Conservation (phyloP, 2,888 invertebrate species). For the Vandiemenella viatica region DNA sequence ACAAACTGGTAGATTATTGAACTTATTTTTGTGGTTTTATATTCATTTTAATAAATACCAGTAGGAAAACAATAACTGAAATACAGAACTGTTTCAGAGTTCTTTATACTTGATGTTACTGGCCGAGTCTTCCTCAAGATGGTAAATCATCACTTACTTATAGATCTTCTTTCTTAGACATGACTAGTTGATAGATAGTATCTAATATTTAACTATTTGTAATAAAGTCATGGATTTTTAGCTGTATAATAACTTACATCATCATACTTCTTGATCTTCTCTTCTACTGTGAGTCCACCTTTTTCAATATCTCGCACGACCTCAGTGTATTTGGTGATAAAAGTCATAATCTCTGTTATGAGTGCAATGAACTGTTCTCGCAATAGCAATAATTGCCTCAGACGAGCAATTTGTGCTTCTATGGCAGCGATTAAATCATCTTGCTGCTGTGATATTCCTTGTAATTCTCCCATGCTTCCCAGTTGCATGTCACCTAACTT, state of each 20-base stretch:
- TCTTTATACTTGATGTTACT: no score
- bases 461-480: slow-evolving; percentile 60
- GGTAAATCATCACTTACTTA: no score
- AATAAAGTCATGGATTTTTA: no score
- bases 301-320: slow-evolving; percentile 73
- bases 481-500: slow-evolving; percentile 59
- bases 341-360: slow-evolving; percentile 74
- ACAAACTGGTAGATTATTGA: no score
- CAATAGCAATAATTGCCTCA: slow-evolving; percentile 60
- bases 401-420: slow-evolving; percentile 69
- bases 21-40: no score
- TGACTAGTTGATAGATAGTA: no score
- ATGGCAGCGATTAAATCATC: slow-evolving; percentile 73
- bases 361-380: slow-evolving; percentile 79
- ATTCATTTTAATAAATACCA: no score
- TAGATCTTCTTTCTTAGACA: no score
- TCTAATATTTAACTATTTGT: no score
- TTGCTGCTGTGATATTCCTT: slow-evolving; percentile 63
- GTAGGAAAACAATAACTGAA: no score
- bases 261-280: slow-evolving; percentile 76
- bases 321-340: slow-evolving; percentile 74
- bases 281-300: slow-evolving; percentile 64
- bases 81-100: no score
- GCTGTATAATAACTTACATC: slow-evolving; percentile 42
- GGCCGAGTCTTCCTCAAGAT: no score